Evolutionary conservation across 1,140 invertebrate species (phyloP).

Genomic region (Saccostrea cuccullata): DNA sequence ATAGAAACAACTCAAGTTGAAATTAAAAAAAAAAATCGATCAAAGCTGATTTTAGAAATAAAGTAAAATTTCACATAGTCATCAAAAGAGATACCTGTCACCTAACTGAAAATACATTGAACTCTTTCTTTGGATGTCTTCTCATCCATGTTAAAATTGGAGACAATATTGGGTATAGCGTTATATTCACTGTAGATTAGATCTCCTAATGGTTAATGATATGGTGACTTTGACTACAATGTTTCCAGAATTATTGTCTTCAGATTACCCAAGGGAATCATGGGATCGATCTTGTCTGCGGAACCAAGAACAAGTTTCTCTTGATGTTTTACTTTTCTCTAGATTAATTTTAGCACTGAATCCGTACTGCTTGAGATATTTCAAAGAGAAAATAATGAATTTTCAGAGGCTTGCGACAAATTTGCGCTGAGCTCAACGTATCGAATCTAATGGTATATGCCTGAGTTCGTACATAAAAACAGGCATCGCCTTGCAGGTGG

Average conservation of each 20-base stretch:
- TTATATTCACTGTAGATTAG: too few relatives aligned
- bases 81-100: too few relatives aligned
- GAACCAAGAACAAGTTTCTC: not conserved
- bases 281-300: not conserved
- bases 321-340: slow-evolving; percentile 28
- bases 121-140: too few relatives aligned
- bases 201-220: not conserved
- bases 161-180: too few relatives aligned
- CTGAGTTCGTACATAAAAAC: not conserved
- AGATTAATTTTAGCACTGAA: slow-evolving; percentile 16
- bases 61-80: too few relatives aligned
- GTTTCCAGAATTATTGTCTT: not conserved
- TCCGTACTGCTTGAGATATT: slow-evolving; percentile 2
- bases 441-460: slow-evolving; percentile 31
- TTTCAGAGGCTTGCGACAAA: slow-evolving; percentile 4
- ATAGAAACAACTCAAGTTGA: too few relatives aligned
- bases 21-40: too few relatives aligned
- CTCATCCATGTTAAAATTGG: too few relatives aligned
- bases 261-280: not conserved
- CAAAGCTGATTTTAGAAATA: too few relatives aligned
- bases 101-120: too few relatives aligned
- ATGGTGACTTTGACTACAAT: not conserved
- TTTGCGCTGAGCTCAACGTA: slow-evolving; percentile 1
- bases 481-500: slow-evolving; percentile 30
- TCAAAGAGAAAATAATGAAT: slow-evolving; percentile 32